Conservation (phyloP, 2,113 vertebrate genomes). For the Cheirogaleus medius region DNA sequence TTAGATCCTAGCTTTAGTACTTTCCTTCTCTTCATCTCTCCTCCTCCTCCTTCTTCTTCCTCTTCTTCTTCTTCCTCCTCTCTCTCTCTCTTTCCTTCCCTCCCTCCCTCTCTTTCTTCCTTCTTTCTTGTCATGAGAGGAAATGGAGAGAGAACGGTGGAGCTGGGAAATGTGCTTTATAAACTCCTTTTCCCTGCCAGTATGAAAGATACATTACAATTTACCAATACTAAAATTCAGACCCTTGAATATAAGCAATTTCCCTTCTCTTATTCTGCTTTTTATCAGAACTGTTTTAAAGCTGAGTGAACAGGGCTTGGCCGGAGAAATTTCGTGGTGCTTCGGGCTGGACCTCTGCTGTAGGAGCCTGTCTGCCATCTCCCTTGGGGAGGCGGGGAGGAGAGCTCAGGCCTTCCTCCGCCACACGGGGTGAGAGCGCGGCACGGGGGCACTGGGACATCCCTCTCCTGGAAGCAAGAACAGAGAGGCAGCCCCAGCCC, state of each 20-base stretch:
- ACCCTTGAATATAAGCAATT: neutral
- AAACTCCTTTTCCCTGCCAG: neutral
- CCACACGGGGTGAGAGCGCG: fast-evolving
- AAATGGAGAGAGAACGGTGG: neutral
- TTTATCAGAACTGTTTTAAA: neutral
- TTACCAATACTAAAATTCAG: neutral
- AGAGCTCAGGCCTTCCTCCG: neutral
- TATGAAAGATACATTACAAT: neutral
- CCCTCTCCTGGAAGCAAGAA: neutral
- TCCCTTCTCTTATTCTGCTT: neutral
- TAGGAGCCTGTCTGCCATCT: too few species aligned
- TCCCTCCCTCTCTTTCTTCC: too few species aligned
- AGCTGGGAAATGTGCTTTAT: neutral
- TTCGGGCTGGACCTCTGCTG: neutral
- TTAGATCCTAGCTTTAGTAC: neutral
- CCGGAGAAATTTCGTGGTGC: neutral
- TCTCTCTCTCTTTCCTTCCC: too few species aligned
- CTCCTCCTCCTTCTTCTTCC: too few species aligned
- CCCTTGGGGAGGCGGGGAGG: neutral
- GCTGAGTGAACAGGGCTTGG: neutral
- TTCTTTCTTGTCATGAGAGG: neutral
- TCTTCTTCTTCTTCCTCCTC: too few species aligned
- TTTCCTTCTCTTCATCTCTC: fast-evolving
- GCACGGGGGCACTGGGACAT: neutral
- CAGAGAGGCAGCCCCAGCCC: neutral